phyloP scores from a whole-genome alignment of 2,797 vertebrate species.

The Enteromius mattozi region DNA sequence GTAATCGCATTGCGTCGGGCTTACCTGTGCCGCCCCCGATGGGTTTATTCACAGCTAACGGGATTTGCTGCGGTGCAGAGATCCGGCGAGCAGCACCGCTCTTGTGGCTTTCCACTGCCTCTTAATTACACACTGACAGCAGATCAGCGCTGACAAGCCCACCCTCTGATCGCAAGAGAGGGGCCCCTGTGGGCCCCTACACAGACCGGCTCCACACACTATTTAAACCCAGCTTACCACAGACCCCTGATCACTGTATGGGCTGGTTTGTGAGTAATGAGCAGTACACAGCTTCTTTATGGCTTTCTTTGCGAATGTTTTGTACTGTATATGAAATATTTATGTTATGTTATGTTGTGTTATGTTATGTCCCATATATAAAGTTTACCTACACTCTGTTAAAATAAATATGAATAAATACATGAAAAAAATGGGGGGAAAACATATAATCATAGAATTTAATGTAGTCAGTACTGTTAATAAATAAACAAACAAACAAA shows the following conservation, averaged over 20 bases:
- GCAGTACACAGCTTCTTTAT: neutral
- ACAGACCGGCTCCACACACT: neutral
- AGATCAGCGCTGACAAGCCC: constrained; percentile 62
- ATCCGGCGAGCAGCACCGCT: constrained; percentile 53
- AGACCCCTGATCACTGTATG: neutral
- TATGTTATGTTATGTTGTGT: too few species aligned
- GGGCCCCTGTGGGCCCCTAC: constrained; percentile 23
- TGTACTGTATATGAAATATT: neutral
- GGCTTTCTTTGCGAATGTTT: neutral
- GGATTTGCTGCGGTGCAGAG: constrained; percentile 67
- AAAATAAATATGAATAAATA: neutral
- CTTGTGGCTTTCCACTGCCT: constrained; percentile 56
- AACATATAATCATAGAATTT: neutral
- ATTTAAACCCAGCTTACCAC: constrained; percentile 33
- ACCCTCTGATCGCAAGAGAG: constrained; percentile 46
- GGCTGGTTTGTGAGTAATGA: neutral
- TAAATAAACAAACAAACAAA: neutral
- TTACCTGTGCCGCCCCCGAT: constrained; percentile 69
- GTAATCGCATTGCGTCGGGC: constrained; percentile 71
- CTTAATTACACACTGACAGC: constrained; percentile 68
- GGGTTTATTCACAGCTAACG: constrained; percentile 71
- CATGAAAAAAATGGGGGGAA: too few species aligned
- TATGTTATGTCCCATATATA: too few species aligned
- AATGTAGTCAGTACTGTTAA: neutral
- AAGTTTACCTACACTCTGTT: neutral